Evolutionary conservation across 2,888 invertebrate species (phyloP), one percentile per base, ranked within the genome.

Genomic region (Mechanitis messenoides): DNA sequence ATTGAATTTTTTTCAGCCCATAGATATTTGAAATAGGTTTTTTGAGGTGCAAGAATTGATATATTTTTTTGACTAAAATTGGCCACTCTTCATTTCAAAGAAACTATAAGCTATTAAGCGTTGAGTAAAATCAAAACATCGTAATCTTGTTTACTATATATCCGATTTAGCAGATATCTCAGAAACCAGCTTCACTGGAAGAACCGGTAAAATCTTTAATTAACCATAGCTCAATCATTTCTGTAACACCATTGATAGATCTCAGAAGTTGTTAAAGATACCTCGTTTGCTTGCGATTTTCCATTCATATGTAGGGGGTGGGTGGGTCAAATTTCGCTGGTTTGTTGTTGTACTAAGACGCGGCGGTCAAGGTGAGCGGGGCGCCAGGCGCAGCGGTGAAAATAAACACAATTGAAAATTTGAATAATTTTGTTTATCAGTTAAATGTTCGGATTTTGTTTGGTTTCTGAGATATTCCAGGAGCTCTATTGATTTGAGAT

Each of bases 321-420:
- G 74, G 72, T 72, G 83, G 82, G 79, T 79, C 79, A 77, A 64
- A 71, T 68, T 80, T 80, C 68, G 68, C 71, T 77, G 76, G 83
- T 83, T 77, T 76, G 70, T 76, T 78, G 76, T 79, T 76, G 74
- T 69, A 73, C 69, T 69, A 70, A 69, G 73, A 70, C 74, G 72
- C 79, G 73, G 67, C 81, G 83, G 83, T 85, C 86, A 89, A 89
- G 86, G 88, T 85, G 76, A 83, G 66, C 67, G 58, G 68, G 78
- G 80, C 83, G 83, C 81, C 84, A 70, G 73, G 56, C 69, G 68
- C 75, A 77, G 78, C 74, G 75, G 72, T 70, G 73, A 78, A 84
- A 80, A 82, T 83, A 86, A 81, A 80, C 77, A 77, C 74, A 76
- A 67, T 42, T 53, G 47, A 56, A 55, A 63, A 60, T 55, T 38